These are phyloP conservation scores for Mus musculus DNA, from an alignment of 2,113 vertebrate species.

Conservation along the genomic window DNA sequence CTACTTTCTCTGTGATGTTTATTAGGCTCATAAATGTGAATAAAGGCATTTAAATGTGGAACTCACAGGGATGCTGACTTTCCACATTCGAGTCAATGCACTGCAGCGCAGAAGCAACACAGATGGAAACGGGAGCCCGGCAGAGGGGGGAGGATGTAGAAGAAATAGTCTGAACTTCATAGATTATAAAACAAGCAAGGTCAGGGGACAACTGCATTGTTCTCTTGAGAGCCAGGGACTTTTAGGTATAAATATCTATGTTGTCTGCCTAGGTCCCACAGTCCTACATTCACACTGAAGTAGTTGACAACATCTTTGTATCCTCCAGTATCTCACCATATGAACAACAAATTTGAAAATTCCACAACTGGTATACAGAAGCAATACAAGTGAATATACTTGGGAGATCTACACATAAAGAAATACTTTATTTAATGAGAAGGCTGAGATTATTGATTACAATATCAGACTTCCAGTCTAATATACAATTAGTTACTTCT, in stretches of 20 bases:
- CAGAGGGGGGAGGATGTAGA: background rate
- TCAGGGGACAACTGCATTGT: background rate
- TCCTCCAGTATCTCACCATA: background rate
- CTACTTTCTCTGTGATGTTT: background rate
- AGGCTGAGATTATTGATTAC: background rate
- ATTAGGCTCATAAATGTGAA: background rate
- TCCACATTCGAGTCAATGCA: background rate
- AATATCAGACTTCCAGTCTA: background rate
- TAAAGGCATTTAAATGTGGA: background rate
- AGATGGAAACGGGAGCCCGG: background rate
- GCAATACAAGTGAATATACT: background rate
- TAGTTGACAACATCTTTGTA: background rate
- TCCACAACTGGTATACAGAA: background rate
- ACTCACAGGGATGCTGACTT: background rate
- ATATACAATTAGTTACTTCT: background rate
- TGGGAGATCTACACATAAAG: background rate
- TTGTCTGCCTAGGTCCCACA: background rate
- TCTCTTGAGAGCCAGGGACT: background rate
- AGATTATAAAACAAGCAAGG: background rate
- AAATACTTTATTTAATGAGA: slow-evolving; percentile 28
- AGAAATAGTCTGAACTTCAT: background rate
- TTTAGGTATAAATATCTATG: background rate
- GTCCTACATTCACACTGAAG: background rate
- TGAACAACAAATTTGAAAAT: background rate
- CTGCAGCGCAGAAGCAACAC: background rate